Evolutionary conservation across 2,113 vertebrate genomes (phyloP), one percentile per base, ranked within the genome.

Genomic region (Piprites chloris): DNA sequence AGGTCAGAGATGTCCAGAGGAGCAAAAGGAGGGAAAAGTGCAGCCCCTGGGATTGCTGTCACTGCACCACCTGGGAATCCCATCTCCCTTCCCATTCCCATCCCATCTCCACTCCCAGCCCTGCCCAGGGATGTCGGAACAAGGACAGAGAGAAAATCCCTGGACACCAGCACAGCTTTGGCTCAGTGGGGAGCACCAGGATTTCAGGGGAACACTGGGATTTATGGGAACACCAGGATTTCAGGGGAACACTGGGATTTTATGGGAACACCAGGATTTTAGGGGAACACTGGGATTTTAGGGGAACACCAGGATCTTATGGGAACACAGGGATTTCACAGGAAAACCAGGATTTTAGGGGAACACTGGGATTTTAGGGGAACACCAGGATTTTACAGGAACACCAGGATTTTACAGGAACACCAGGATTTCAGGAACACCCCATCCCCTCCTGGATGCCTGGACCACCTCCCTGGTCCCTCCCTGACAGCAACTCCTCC

Each of bases 41-140:
- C 35, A 78, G 63, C 44, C 42, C 1, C 1, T 0, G 15, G 73
- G 42, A 67, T 55, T 0, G 0, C 39, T 71, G 32, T 53, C 55
- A 37, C 53, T 9, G 53, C 47, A 41, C 4, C 26, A n/a, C 30
- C 78, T 27, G 78, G 23, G 65, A 78, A 44, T 13, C n/a, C n/a
- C 56, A 59, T 35, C 33, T 14, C 33, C 12, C 14, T 22, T 56
- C 55, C 50, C 50, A 52, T 52, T 50, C 49, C 49, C 49, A 50
- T 50, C 49, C 49, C 49, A 50, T 50, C 50, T 53, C 52, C 52
- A 32, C 19, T 15, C 49, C 24, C 49, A 50, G 62, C 65, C 61
- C 80, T 68, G 44, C 44, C 28, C 20, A 52, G 17, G 37, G 79
- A 33, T 37, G 63, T 14, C 15, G 5, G 39, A 73, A n/a, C 37